Evolutionary conservation across 2,797 vertebrate species (phyloP).

Genomic region (Dendrocincla fuliginosa): DNA sequence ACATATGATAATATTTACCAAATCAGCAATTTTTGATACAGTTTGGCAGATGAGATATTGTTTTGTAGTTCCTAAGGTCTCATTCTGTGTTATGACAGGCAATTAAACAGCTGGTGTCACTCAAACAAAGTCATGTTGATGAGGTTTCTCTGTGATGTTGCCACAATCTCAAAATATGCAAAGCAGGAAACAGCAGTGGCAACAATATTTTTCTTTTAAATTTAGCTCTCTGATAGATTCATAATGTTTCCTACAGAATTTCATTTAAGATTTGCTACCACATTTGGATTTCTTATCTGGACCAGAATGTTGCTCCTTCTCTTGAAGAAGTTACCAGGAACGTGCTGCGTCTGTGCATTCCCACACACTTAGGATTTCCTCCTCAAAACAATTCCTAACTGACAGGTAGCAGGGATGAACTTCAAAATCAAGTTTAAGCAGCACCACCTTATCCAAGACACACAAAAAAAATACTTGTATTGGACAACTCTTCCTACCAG

Average conservation of each 20-base stretch:
- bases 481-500: not conserved
- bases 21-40: not conserved
- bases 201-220: not conserved
- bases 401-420: not conserved
- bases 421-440: not conserved
- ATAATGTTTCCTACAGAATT: not conserved
- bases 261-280: not conserved
- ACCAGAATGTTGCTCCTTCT: not conserved
- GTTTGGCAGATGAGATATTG: not conserved
- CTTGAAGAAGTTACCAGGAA: not conserved
- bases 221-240: not conserved
- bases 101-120: not conserved
- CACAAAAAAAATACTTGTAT: not conserved
- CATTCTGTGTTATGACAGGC: not conserved
- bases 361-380: not conserved
- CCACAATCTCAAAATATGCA: not conserved
- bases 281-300: not conserved
- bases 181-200: not conserved
- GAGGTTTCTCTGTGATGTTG: not conserved
- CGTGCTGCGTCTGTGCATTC: not conserved
- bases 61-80: not conserved
- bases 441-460: not conserved
- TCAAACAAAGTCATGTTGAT: not conserved
- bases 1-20: not conserved
- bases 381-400: not conserved